Evolutionary conservation across 2,888 invertebrate genomes (phyloP), one percentile per base, ranked within the genome.

Genomic region (Caenorhabditis angaria): DNA sequence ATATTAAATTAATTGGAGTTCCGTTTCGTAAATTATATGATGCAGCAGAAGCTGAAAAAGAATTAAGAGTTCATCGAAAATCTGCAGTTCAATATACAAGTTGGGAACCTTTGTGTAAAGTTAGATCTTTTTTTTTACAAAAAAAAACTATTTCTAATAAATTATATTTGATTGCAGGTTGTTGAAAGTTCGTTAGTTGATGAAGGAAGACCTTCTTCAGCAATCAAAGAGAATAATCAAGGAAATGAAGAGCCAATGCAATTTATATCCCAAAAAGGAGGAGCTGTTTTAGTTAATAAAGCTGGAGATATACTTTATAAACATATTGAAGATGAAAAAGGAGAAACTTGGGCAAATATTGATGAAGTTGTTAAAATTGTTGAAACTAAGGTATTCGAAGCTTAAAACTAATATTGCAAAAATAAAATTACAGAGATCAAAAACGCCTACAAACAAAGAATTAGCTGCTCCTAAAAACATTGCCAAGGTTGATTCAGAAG

Each of bases 1-100:
- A 81, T 56, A 70, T 81, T 27, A 81, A 81, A 47, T 41, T 81
- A 29, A 80, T 81, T 47, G 81, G 81, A 14, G 78, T 81, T 2
- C 81, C 81, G 5, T 81, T 81, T 53, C 63, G 80, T 20, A 80
- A 75, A 59, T 56, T 81, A 3, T 80, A 77, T 51, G 81, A 80
- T 65, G 76, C 74, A 59, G 67, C 62, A 22, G 80, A 81, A 51
- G 80, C 78, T 1, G 69, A 74, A 28, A 69, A 69, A 28, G 76
- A 80, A 32, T 56, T 80, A 60, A 73, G 67, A 50, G 56, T 65
- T 29, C 73, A 74, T 27, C 50, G 80, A 27, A 68, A 74, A 51
- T 70, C 73, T 2, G 80, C 77, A 29, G 29, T 71, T 27, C 58
- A 67, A 50, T 61, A 65, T 35, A 72, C 68, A 18, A 69, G 71